These are phyloP conservation scores for Eucera pruinosa DNA, from an alignment of 2,888 invertebrate species.

Conservation along the genomic window DNA sequence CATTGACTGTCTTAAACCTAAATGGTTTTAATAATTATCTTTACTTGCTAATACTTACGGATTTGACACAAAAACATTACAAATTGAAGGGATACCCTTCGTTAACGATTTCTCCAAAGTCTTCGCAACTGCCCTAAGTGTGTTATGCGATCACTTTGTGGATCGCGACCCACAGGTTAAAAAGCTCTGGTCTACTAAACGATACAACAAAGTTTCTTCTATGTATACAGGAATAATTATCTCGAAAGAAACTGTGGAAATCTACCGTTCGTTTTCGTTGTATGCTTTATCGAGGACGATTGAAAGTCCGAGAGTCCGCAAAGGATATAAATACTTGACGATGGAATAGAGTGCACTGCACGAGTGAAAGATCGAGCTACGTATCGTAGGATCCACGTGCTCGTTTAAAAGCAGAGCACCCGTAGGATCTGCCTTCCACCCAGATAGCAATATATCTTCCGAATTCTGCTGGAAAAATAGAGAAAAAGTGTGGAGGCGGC, in stretches of 20 bases:
- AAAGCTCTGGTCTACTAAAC: too few species aligned
- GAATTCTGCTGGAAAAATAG: slow-evolving; percentile 36
- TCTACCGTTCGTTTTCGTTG: background rate
- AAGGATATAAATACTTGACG: slow-evolving; percentile 16
- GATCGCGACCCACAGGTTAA: too few species aligned
- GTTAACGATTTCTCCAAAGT: too few species aligned
- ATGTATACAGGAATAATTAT: background rate
- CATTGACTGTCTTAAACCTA: too few species aligned
- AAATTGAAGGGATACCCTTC: too few species aligned
- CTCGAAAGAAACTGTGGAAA: too few species aligned
- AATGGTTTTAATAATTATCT: too few species aligned
- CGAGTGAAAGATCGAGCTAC: slow-evolving; percentile 18
- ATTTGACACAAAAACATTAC: too few species aligned
- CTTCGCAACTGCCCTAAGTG: too few species aligned
- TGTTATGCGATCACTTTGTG: too few species aligned
- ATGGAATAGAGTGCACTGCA: background rate
- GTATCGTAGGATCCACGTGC: slow-evolving; percentile 20
- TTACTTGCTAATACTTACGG: too few species aligned
- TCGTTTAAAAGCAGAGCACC: slow-evolving; percentile 34
- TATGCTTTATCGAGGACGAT: background rate
- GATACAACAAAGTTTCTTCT: too few species aligned
- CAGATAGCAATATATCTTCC: slow-evolving; percentile 33
- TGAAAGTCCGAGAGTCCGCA: background rate
- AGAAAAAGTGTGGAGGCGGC: slow-evolving; percentile 1
- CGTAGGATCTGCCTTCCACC: slow-evolving; percentile 20